These are phyloP conservation scores for Remorina albescens DNA, from an alignment of 2,797 vertebrate genomes.

Conservation along the genomic window DNA sequence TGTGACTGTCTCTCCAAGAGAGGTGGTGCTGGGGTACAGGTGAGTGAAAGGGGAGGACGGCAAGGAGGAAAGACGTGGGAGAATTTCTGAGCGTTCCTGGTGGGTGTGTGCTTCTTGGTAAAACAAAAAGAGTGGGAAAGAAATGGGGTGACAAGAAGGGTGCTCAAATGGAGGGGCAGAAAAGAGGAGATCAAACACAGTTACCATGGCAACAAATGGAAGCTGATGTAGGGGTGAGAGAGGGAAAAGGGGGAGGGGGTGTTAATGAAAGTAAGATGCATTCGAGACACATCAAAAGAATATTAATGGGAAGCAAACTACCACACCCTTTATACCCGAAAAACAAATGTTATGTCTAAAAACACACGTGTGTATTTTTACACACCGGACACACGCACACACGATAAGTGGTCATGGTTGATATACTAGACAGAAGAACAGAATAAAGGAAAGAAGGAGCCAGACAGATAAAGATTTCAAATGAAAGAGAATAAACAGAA, in stretches of 20 bases:
- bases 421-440: background rate
- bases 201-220: slow-evolving; percentile 86
- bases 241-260: slow-evolving; percentile 8
- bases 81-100: slow-evolving; percentile 3
- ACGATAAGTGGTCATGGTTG: slow-evolving; percentile 9
- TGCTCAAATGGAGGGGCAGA: slow-evolving; percentile 45
- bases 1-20: slow-evolving; percentile 39
- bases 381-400: background rate
- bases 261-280: slow-evolving; percentile 58
- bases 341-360: slow-evolving; percentile 7
- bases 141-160: slow-evolving; percentile 52
- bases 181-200: slow-evolving; percentile 73
- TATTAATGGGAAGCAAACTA: slow-evolving; percentile 34
- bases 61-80: slow-evolving; percentile 27
- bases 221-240: slow-evolving; percentile 62
- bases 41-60: slow-evolving; percentile 19
- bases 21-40: slow-evolving; percentile 1
- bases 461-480: background rate
- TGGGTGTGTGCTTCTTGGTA: background rate
- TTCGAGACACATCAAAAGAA: slow-evolving; percentile 47
- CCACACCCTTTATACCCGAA: slow-evolving; percentile 30
- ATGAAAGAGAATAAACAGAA: background rate
- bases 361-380: background rate
- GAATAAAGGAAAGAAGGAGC: background rate
- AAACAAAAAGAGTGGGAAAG: slow-evolving; percentile 27